Percentiles rank a stretch among this genome's conserved stretches.
These are phyloP conservation scores for Labeo catla DNA, from an alignment of 2,113 vertebrate genomes.

Conservation along the genomic window DNA sequence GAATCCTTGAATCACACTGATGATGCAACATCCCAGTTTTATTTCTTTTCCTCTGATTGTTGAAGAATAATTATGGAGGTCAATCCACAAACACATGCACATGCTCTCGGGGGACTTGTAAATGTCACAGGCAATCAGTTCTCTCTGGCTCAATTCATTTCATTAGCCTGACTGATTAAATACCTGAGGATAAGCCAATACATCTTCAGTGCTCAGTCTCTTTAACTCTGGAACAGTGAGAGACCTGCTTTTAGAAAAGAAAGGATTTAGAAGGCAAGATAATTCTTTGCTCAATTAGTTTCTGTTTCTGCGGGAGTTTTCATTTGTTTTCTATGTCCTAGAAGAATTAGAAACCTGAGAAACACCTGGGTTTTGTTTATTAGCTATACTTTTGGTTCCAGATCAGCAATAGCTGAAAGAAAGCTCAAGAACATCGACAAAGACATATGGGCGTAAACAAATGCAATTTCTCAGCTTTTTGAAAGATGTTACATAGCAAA, in stretches of 20 bases:
- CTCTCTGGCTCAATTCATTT: constrained; percentile 30
- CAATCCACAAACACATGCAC: constrained; percentile 26
- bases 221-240: constrained; percentile 29
- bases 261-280: constrained; percentile 20
- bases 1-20: constrained; percentile 33
- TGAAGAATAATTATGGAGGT: constrained; percentile 32
- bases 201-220: constrained; percentile 40
- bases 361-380: constrained; percentile 4
- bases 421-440: neutral
- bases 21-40: constrained; percentile 36
- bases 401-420: neutral
- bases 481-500: neutral
- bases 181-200: constrained; percentile 50
- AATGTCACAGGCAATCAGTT: constrained; percentile 61
- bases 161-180: constrained; percentile 54
- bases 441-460: neutral
- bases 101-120: constrained; percentile 50
- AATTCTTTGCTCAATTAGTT: constrained; percentile 26
- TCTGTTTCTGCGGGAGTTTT: constrained; percentile 21
- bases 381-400: neutral
- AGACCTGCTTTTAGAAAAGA: neutral
- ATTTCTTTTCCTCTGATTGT: constrained; percentile 32
- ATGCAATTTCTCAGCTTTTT: neutral
- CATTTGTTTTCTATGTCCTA: neutral
- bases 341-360: neutral